These are phyloP conservation scores for Aquatica leii DNA, from an alignment of 2,888 invertebrate genomes.

Conservation along the genomic window DNA sequence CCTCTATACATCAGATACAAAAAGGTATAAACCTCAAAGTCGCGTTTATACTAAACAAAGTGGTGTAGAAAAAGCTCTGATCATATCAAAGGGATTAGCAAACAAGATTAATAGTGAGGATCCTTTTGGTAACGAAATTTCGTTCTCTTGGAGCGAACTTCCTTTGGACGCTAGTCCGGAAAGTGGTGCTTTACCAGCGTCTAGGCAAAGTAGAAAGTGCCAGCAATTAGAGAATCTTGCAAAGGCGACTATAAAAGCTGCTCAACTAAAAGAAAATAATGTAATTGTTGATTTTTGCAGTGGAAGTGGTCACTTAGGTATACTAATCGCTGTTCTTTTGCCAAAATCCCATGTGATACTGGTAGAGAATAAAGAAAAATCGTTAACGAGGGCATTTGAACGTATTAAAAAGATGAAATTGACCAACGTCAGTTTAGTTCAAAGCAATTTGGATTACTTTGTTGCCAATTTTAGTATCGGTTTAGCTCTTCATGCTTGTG, in stretches of 20 bases:
- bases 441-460: conserved; percentile 93
- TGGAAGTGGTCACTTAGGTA: conserved; percentile 92
- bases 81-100: neutral
- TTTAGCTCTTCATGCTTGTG: conserved; percentile 91
- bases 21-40: conserved; percentile 76
- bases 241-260: conserved; percentile 76
- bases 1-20: conserved; percentile 81
- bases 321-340: conserved; percentile 80
- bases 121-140: conserved; percentile 59
- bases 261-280: conserved; percentile 50
- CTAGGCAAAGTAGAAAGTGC: conserved; percentile 78
- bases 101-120: conserved; percentile 17
- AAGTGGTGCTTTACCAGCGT: conserved; percentile 80
- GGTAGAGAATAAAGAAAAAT: conserved; percentile 92
- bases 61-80: conserved; percentile 71
- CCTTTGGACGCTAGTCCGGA: conserved; percentile 80
- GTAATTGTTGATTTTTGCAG: conserved; percentile 93
- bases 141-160: conserved; percentile 74
- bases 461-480: conserved; percentile 84
- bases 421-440: conserved; percentile 79
- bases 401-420: conserved; percentile 72
- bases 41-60: conserved; percentile 79
- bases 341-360: conserved; percentile 82
- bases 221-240: conserved; percentile 88
- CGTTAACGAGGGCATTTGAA: conserved; percentile 76